Evolutionary conservation across 2,113 vertebrate genomes (phyloP).

Genomic region (Lepisosteus osseus): DNA sequence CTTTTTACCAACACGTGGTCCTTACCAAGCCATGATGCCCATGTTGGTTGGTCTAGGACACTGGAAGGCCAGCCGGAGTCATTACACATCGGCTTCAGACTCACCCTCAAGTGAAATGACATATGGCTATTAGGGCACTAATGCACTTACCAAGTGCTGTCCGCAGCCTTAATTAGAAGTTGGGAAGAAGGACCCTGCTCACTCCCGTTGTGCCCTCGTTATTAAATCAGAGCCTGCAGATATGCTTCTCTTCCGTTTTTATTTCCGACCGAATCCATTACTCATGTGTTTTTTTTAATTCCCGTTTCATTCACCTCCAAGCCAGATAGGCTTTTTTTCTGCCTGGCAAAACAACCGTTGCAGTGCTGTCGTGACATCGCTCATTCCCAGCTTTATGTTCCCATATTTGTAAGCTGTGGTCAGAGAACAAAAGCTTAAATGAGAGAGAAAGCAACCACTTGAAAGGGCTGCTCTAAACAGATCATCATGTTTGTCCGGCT

Average conservation of each 20-base stretch:
- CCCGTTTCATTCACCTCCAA: constrained; percentile 32
- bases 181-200: constrained; percentile 39
- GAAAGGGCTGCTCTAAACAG: constrained; percentile 48
- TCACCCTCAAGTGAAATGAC: constrained; percentile 43
- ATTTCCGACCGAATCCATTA: neutral
- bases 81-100: constrained; percentile 39
- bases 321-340: constrained; percentile 8
- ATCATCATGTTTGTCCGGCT: constrained; percentile 44
- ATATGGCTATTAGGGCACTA: constrained; percentile 27
- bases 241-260: constrained; percentile 19
- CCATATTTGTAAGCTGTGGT: constrained; percentile 39
- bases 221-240: constrained; percentile 39
- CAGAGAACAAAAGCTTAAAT: constrained; percentile 43
- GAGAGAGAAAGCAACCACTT: constrained; percentile 43
- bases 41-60: too few relatives aligned
- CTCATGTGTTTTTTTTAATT: constrained; percentile 4
- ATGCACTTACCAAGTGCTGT: constrained; percentile 18
- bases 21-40: too few relatives aligned
- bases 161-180: constrained; percentile 20
- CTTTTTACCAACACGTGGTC: too few relatives aligned
- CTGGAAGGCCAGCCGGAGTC: neutral
- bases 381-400: constrained; percentile 41
- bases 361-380: constrained; percentile 32
- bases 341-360: constrained; percentile 17
- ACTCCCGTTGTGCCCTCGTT: constrained; percentile 50